Evolutionary conservation across 2,888 invertebrate species (phyloP).

Genomic region (Acanthopleura granulata): DNA sequence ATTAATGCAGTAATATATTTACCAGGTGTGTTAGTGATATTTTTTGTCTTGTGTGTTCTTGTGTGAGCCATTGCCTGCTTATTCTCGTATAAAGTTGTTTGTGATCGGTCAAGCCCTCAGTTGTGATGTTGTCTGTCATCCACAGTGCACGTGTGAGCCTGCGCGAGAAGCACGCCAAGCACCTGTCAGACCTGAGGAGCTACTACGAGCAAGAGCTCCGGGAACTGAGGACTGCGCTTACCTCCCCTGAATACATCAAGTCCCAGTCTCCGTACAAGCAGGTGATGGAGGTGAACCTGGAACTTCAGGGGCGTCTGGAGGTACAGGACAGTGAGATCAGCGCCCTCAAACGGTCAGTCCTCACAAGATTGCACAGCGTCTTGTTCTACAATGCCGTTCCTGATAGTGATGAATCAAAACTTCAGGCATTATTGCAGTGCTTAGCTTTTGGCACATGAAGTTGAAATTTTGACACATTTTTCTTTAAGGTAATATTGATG

Average conservation of each 20-base stretch:
- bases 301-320: slow-evolving; percentile 41
- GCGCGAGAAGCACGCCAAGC: slow-evolving; percentile 60
- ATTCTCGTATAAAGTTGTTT: too few species aligned
- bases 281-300: slow-evolving; percentile 50
- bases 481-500: too few species aligned
- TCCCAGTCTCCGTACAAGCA: slow-evolving; percentile 27
- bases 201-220: slow-evolving; percentile 61
- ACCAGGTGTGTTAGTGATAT: too few species aligned
- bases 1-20: too few species aligned
- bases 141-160: slow-evolving; percentile 48
- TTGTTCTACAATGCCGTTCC: not conserved
- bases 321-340: slow-evolving; percentile 48
- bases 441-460: too few species aligned
- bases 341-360: slow-evolving; percentile 39
- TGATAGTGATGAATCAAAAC: not conserved
- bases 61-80: too few species aligned
- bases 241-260: slow-evolving; percentile 32
- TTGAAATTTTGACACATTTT: too few species aligned
- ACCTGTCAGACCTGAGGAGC: slow-evolving; percentile 56
- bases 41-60: too few species aligned
- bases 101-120: too few species aligned
- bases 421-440: too few species aligned
- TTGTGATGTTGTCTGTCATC: not conserved
- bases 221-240: slow-evolving; percentile 47
- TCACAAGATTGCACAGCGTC: not conserved